Evolutionary conservation across 1,140 invertebrate species (phyloP), one percentile per base, ranked within the genome.

Genomic region (Aphelenchoides avenae): DNA sequence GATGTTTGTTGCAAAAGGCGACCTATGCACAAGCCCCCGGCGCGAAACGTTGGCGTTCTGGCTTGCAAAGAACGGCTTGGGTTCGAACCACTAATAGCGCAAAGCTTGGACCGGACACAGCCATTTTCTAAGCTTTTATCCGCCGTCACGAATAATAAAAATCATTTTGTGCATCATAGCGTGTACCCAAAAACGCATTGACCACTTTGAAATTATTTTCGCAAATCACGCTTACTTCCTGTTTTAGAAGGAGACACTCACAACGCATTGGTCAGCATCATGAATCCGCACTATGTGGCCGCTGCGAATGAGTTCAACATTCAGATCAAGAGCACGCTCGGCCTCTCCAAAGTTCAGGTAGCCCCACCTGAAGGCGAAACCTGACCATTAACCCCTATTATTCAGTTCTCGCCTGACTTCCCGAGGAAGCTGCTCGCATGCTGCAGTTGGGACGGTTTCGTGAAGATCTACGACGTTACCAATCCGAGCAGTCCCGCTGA

Each of bases 371-470:
- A 31, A 46, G 5, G 7, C 20, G 20, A 29, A 11, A 33, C 1
- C 13, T 27, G 34, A 11, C 31, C 51, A 13, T 37, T 30, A 1
- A 22, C 39, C 44, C 43, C 22, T 24, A 43, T 33, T 52, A 57
- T 70, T 68, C 34, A 75, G 74, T 75, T 77, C 50, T 70, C 68
- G 15, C 52, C 49, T 20, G 73, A 76, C 27, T 11, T 39, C 13
- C 50, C 65, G 15, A 60, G 52, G 27, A 47, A 58, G 27, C 50
- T 65, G 9, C 41, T 75, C 6, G 67, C 57, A 6, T 57, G 64
- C 6, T 71, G 64, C 7, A 64, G 56, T 3, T 75, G 72, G 72
- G 72, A 75, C 56, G 58, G 68, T 11, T 65, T 61, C 31, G 57
- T 75, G 5, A 52, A 63, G n/a, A 54, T 75, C 18, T 73, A 46